Evolutionary conservation across 1,140 invertebrate genomes (phyloP), one percentile per base, ranked within the genome.

Genomic region (Trichonephila clavipes): DNA sequence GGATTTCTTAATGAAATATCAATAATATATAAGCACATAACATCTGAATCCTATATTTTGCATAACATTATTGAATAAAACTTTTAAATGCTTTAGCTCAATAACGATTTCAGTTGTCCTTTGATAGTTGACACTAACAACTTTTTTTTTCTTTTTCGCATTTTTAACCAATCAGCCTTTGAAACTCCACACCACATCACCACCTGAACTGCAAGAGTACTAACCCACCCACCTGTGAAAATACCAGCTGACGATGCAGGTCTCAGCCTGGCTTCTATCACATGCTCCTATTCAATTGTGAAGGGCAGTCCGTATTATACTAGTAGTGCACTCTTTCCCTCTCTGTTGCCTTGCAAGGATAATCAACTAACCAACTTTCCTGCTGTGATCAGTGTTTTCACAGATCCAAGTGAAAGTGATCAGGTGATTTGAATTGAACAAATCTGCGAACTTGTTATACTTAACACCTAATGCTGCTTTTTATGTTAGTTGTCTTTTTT

Each of bases 181-280:
- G 90, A 92, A 92, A 92, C 82, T 88, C 85, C 69, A 77, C 92
- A 88, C 77, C 91, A 82, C 69, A 82, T 90, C 91, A 58, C 51
- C 86, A 88, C 69, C 92, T 88, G 92, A 90, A 81, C 88, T 85
- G 90, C 90, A 92, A 92, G 91, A 92, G 91, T 92, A 92, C 90
- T 92, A 93, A 93, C 92, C 86, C 66, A 93, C 92, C 92, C 92
- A 88, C 92, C 92, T 93, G 92, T 64, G 92, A 93, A 93, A 77
- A 93, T 82, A 88, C 86, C 44, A 86, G n/a, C 82, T 81, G 92
- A 81, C 44, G 89, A 28, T 34, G 72, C 89, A 91, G 77, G 89
- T 82, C 51, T 90, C 58, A 51, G 58, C 59, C 89, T 34, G 59
- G 89, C 90, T 83, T 90, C 90, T 92, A 83, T 91, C 90, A 58